A percentile compares a stretch with the other conserved stretches of the same genome.
Evolutionary conservation across 2,797 vertebrate species (phyloP).

Genomic region (Bradypus variegatus): DNA sequence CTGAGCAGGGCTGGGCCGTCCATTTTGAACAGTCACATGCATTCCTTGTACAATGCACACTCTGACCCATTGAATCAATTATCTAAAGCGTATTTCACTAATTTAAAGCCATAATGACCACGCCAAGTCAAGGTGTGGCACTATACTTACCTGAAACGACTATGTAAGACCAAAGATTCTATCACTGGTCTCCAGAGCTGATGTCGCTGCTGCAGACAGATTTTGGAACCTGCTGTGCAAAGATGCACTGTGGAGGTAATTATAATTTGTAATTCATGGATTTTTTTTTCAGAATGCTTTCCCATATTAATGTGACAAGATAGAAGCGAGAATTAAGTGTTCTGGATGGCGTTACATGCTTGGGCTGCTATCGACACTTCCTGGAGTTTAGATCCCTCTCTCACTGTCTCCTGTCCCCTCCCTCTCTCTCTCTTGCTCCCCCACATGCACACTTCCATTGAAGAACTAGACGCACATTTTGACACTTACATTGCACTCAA

Average conservation of each 20-base stretch:
- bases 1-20: too few species aligned
- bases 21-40: accelerated
- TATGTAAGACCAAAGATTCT: accelerated
- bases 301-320: accelerated
- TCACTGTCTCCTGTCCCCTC: accelerated
- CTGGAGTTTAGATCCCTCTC: accelerated
- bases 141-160: accelerated
- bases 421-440: accelerated
- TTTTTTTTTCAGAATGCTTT: background rate
- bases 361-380: accelerated
- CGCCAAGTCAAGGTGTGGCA: background rate
- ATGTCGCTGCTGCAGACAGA: accelerated
- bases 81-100: background rate
- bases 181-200: accelerated
- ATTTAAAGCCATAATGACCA: background rate
- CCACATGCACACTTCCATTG: accelerated
- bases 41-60: accelerated
- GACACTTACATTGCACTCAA: background rate
- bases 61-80: too few species aligned
- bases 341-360: accelerated
- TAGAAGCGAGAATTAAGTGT: too few species aligned
- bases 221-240: accelerated
- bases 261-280: accelerated
- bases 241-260: accelerated
- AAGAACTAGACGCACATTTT: accelerated